Base-by-base conservation (phyloP, 2,113 vertebrate species). In the Carassius gibelio region DNA sequence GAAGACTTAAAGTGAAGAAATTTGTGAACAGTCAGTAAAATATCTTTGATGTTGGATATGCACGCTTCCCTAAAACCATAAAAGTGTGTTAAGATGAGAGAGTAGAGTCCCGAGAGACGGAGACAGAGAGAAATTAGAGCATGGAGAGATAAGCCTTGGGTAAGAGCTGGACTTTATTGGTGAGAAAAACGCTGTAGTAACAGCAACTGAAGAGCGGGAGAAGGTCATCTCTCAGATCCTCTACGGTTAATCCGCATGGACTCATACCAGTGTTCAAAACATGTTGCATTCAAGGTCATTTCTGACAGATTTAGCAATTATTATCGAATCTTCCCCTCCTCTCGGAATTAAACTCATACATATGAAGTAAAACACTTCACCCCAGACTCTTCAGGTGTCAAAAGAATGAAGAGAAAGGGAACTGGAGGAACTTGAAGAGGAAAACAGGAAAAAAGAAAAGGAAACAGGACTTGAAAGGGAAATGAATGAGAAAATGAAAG, bases 11-110 rank as follows among this genome's bases (percentile, higher is more conserved):
- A 36, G 38, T 75, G 30, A 68, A 30, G 10, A 38, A 82, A 52
- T 75, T 45, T 55, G 55, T 83, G 74, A 42, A 76, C 15, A 72
- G 69, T 61, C 26, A 59, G 72, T 76, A 78, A 85, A 88, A 86
- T 81, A 45, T 71, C 85, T 89, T 89, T 88, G 87, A 84, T 91
- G 85, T 83, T 62, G 81, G 83, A 72, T 78, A 83, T 86, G 64
- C 83, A 83, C 30, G 79, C 71, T 82, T 86, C 79, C 71, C 48
- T 80, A 71, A 86, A 86, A 80, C 66, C 64, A 75, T 68, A 38
- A 57, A 71, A 75, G 26, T 62, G 19, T 48, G 50, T 62, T 59
- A 76, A 74, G 34, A 62, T 74, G 52, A 81, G 79, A 78, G 62
- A 74, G 74, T 23, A 83, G 66, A 57, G 68, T 83, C 81, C 50